Evolutionary conservation across 2,888 invertebrate species (phyloP).

Genomic region (Crepidodera aurea): DNA sequence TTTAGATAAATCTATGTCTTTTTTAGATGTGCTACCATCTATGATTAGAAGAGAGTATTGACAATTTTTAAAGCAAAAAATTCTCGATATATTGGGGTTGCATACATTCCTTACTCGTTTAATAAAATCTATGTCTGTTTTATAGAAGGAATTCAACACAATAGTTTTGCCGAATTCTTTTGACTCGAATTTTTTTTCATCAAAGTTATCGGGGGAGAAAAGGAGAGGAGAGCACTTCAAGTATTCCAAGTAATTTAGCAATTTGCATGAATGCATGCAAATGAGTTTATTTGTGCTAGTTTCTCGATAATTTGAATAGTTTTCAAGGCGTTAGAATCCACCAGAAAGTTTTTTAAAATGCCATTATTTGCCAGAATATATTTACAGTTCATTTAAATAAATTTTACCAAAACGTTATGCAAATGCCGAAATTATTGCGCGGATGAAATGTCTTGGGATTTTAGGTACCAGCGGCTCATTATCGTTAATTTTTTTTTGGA

Average conservation of each 20-base stretch:
- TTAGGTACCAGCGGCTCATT: slow-evolving; percentile 16
- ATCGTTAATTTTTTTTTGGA: slow-evolving; percentile 1
- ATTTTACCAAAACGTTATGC: slow-evolving; percentile 42
- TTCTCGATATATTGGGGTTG: no score
- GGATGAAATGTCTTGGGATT: slow-evolving; percentile 20
- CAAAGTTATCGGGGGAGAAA: slow-evolving; percentile 1
- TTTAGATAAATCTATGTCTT: no score
- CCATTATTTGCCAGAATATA: slow-evolving; percentile 40
- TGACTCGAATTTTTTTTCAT: slow-evolving; percentile 10
- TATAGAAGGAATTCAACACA: no score
- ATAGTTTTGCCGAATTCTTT: no score
- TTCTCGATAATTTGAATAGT: slow-evolving; percentile 37
- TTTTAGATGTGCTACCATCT: no score
- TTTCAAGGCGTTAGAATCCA: slow-evolving; percentile 34
- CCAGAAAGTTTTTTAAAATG: slow-evolving; percentile 36
- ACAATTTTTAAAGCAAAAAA: no score
- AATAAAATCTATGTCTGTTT: no score
- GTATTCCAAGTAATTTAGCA: slow-evolving; percentile 32
- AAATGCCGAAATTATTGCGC: slow-evolving; percentile 33
- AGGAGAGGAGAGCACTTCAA: slow-evolving; percentile 1
- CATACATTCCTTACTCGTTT: no score
- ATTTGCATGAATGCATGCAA: slow-evolving; percentile 38
- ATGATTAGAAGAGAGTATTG: no score
- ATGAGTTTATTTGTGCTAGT: slow-evolving; percentile 30
- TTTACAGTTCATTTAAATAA: slow-evolving; percentile 46